phyloP scores from a whole-genome alignment of 2,797 vertebrate species.

The Euphonia xanthogaster region DNA sequence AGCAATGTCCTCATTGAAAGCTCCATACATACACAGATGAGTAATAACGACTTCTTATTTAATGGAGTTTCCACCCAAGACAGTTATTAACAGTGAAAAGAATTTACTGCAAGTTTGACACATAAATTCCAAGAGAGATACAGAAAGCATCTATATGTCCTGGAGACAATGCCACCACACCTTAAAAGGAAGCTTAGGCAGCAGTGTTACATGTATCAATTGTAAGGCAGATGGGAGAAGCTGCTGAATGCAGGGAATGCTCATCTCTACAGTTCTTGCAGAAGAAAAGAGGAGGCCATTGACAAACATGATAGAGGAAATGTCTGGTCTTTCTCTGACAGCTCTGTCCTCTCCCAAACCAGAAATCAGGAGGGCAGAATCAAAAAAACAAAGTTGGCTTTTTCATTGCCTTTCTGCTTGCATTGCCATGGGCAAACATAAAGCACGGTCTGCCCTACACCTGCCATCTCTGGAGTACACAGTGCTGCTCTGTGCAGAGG shows the following conservation, averaged over 20 bases:
- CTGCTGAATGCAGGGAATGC: not conserved
- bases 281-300: not conserved
- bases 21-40: not conserved
- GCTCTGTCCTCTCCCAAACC: not conserved
- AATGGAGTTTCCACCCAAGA: not conserved
- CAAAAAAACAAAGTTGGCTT: not conserved
- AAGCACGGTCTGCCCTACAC: not conserved
- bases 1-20: not conserved
- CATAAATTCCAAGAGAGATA: not conserved
- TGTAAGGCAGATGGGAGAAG: not conserved
- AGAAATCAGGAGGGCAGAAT: not conserved
- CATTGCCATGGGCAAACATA: not conserved
- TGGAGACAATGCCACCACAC: not conserved
- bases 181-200: not conserved
- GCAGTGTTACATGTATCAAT: accelerated
- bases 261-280: not conserved
- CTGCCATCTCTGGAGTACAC: not conserved
- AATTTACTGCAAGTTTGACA: not conserved
- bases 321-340: not conserved
- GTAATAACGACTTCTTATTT: not conserved
- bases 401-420: not conserved
- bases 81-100: not conserved
- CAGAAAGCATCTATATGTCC: not conserved
- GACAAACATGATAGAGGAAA: not conserved
- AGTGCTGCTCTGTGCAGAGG: accelerated